These are phyloP conservation scores for Lophochroa leadbeateri DNA, from an alignment of 2,113 vertebrate species.

Conservation along the genomic window DNA sequence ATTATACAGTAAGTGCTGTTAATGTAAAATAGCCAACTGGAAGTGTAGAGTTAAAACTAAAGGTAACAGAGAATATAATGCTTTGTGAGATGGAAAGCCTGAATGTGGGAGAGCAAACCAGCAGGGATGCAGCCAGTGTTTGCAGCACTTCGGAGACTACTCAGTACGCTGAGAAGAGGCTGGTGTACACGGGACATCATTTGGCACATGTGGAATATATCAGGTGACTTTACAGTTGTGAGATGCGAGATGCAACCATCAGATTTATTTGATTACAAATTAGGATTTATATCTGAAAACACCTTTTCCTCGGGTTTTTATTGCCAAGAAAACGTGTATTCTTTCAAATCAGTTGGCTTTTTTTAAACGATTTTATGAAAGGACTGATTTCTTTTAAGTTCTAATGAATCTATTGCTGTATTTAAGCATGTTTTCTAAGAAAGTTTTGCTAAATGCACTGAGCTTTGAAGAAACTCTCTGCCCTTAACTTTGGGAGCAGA, in stretches of 20 bases:
- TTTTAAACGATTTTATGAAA: neutral
- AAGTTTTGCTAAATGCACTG: slow-evolving; percentile 26
- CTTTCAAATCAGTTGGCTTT: neutral
- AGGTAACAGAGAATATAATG: neutral
- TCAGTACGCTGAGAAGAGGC: neutral
- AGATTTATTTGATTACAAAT: neutral
- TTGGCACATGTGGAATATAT: neutral
- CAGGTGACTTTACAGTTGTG: neutral
- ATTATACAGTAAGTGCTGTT: slow-evolving; percentile 76
- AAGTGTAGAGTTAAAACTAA: slow-evolving; percentile 32
- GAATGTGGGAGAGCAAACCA: neutral
- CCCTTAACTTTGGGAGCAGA: neutral
- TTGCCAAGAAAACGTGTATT: neutral
- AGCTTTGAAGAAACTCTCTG: neutral
- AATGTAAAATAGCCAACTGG: slow-evolving; percentile 56
- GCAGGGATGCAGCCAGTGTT: neutral
- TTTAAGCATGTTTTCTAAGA: neutral
- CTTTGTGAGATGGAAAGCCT: neutral
- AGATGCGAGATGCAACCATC: neutral
- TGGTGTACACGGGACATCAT: neutral
- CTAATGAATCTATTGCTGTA: neutral
- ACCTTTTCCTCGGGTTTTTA: neutral
- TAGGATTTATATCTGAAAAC: slow-evolving; percentile 22
- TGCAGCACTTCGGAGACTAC: slow-evolving; percentile 11
- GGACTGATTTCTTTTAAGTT: neutral